Evolutionary conservation across 2,113 vertebrate species (phyloP).

Genomic region (Cercocebus atys): DNA sequence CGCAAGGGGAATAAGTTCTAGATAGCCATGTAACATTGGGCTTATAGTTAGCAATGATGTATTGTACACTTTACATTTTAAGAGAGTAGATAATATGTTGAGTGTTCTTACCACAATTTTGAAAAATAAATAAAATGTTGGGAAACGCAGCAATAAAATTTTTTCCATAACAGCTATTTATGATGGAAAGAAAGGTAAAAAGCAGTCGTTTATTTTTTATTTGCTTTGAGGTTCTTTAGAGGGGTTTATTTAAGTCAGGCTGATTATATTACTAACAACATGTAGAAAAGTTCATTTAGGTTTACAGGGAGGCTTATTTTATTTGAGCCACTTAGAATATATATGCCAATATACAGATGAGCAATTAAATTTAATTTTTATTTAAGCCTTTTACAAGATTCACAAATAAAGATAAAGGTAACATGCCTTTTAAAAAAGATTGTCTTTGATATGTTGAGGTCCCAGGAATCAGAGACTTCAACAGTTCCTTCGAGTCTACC

Average conservation of each 20-base stretch:
- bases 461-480: background rate
- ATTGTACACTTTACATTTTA: background rate
- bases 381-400: slow-evolving; percentile 9
- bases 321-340: background rate
- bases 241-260: background rate
- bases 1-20: background rate
- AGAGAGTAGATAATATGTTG: background rate
- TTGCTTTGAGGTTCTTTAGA: background rate
- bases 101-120: background rate
- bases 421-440: background rate
- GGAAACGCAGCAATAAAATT: background rate
- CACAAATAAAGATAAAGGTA: background rate
- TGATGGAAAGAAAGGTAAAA: background rate
- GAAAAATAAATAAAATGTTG: slow-evolving; percentile 4
- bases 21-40: background rate
- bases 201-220: background rate
- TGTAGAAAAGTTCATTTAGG: background rate
- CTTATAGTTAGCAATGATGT: background rate
- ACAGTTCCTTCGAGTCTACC: background rate
- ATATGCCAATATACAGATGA: background rate
- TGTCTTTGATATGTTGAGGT: background rate
- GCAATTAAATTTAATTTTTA: slow-evolving; percentile 21
- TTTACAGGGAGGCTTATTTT: background rate
- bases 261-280: background rate
- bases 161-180: background rate